Conservation (phyloP, 2,113 vertebrate genomes). For the Strix aluco region DNA sequence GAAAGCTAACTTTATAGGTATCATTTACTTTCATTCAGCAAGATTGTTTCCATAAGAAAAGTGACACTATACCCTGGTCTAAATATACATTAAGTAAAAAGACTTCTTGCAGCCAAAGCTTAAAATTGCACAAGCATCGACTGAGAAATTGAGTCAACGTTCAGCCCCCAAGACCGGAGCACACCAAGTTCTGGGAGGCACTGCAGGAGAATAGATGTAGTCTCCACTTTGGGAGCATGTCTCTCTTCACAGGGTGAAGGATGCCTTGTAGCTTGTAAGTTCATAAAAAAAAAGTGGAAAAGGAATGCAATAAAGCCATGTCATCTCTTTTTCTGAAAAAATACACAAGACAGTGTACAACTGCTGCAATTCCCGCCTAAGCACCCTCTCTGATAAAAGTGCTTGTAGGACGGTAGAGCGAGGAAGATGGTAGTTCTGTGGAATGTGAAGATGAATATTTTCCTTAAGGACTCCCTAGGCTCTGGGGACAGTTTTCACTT, state of each 20-base stretch:
- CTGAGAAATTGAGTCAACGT: rapidly evolving
- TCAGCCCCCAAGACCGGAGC: not conserved
- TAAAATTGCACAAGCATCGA: not conserved
- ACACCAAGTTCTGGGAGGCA: rapidly evolving
- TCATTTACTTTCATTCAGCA: not conserved
- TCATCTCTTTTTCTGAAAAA: not conserved
- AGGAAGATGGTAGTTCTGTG: not conserved
- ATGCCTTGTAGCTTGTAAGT: not conserved
- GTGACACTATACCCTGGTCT: not conserved
- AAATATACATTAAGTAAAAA: not conserved
- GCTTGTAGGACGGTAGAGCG: not conserved
- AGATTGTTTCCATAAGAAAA: not conserved
- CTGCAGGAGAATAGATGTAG: rapidly evolving
- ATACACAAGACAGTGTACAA: rapidly evolving
- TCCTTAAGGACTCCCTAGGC: not conserved
- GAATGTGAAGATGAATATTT: not conserved
- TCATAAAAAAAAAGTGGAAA: not conserved
- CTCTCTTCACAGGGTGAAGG: rapidly evolving
- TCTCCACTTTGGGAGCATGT: not conserved
- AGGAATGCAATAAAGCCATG: not conserved
- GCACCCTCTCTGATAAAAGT: not conserved
- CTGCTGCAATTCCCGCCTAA: not conserved
- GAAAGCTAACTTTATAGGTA: not conserved
- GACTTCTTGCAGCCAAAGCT: not conserved
- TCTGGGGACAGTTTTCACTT: not conserved